Evolutionary conservation across 1,140 invertebrate genomes (phyloP), one percentile per base, ranked within the genome.

Genomic region (Zeugodacus cucurbitae): DNA sequence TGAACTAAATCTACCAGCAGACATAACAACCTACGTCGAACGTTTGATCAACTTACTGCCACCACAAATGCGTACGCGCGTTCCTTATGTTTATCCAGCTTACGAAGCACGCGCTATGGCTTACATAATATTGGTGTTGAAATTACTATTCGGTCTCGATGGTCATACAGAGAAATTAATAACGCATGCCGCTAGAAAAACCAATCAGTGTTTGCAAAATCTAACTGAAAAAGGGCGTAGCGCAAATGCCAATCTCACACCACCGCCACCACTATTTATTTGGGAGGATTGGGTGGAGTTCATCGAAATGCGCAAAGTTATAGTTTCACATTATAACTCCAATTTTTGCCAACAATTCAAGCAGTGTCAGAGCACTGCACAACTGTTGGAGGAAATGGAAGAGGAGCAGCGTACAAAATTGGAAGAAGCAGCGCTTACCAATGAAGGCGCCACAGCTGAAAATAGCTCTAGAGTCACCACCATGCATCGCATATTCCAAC

Each of bases 81-180:
- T 32, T 2, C 17, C 1, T 0, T 26, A 87, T 26, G 20, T 26
- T 0, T 91, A 92, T 89, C 95, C 95, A 2, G 95, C 94, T 89
- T 96, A 95, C 89, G 96, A 96, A 93, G 95, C 93, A 2, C 94
- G 95, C 87, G 94, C 94, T 2, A 95, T 96, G 92, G 94, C 95
- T 86, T 94, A 95, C 88, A 95, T 96, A 82, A 90, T 96, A n/a
- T 94, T 96, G 62, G 90, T 94, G 2, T 88, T 96, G 54, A 96
- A 96, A 94, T 90, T 95, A 3, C 89, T 96, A 5, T 95, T 96
- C 90, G 94, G 94, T 3, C 90, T 96, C 3, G 96, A 96, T 92
- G 96, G 94, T 67, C 90, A 94, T 14, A 96, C 95, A 2, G 96
- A 96, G 91, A 92, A 94, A 58, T 90, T 94, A 88, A 94, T 96